phyloP scores from a whole-genome alignment of 2,113 vertebrate species.

The human (Homo sapiens) region GRCh38 chr9:77999001-77999500 shows the following conservation, averaged over 20 bases:
- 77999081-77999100: background rate
- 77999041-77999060: background rate
- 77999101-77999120: background rate
- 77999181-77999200: background rate
- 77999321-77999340: conserved; percentile 45
- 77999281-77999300: background rate
- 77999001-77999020: background rate
- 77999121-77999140: background rate
- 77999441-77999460: conserved; percentile 58
- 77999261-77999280: conserved; percentile 50
- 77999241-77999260: background rate
- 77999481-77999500: conserved; percentile 54
- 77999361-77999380: background rate
- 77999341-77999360: conserved; percentile 56
- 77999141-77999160: background rate
- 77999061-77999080: background rate
- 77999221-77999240: conserved; percentile 28
- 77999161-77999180: background rate
- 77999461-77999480: conserved; percentile 58
- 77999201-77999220: background rate
- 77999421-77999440: conserved; percentile 60
- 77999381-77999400: conserved; percentile 24
- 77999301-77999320: background rate
- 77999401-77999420: conserved; percentile 46
- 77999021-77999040: background rate